These are phyloP conservation scores for Prunella strophiata DNA, from an alignment of 2,797 vertebrate genomes.

Conservation along the genomic window DNA sequence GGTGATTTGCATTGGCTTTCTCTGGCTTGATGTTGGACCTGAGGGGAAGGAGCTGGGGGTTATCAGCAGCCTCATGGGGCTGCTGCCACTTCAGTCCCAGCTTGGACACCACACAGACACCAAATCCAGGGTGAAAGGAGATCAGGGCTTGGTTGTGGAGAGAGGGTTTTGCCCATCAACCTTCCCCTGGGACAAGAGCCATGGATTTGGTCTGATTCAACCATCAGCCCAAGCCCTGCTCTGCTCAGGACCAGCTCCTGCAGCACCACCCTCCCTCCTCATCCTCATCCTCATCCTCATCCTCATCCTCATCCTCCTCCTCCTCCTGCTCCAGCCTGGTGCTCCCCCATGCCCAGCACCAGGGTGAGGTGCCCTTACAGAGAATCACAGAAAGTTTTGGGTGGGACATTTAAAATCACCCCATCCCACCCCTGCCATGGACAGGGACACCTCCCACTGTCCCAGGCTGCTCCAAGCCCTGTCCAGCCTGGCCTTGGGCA, in stretches of 20 bases:
- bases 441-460: not conserved
- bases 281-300: not conserved
- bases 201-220: accelerated
- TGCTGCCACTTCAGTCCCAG: not conserved
- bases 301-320: not conserved
- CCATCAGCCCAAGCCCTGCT: not conserved
- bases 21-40: slow-evolving; percentile 99
- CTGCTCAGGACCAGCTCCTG: not conserved
- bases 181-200: not conserved
- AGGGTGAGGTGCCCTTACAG: not conserved
- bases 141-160: not conserved
- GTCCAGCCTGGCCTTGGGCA: not conserved
- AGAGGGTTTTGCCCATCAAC: not conserved
- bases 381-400: not conserved
- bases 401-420: not conserved
- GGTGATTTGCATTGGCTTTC: slow-evolving; percentile 94
- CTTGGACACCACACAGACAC: not conserved
- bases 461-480: accelerated
- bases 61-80: not conserved
- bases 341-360: not conserved
- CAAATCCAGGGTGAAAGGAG: not conserved
- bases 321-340: not conserved
- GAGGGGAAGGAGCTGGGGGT: not conserved
- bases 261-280: not conserved
- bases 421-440: not conserved